Conservation (phyloP, 1,140 invertebrate genomes). For the Platorchestia sp. region DNA sequence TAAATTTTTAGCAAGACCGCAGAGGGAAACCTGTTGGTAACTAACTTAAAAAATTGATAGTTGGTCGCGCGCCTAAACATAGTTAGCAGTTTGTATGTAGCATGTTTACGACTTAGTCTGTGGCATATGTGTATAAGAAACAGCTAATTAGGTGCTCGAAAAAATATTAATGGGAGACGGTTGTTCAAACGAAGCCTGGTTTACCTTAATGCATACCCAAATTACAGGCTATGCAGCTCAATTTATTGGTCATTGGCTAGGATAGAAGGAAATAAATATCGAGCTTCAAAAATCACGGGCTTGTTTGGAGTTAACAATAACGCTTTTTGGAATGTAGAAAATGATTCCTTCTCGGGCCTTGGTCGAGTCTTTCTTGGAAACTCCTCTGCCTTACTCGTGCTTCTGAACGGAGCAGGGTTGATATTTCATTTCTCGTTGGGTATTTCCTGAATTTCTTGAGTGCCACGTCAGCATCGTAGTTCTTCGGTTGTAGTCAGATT, state of each 20-base stretch:
- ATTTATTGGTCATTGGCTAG: too few species aligned
- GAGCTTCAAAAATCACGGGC: background rate
- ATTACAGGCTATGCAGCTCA: too few species aligned
- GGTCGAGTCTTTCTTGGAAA: background rate
- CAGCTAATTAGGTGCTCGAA: background rate
- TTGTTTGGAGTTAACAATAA: too few species aligned
- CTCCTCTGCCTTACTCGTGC: background rate
- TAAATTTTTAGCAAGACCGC: background rate
- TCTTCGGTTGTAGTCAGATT: background rate
- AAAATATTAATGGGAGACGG: too few species aligned
- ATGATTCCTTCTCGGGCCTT: background rate
- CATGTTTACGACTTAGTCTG: background rate
- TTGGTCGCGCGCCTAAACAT: background rate
- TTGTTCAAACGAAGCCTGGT: background rate
- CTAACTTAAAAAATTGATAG: background rate
- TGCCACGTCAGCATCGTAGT: background rate
- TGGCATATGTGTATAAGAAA: background rate
- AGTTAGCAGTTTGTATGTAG: background rate
- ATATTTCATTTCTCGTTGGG: background rate
- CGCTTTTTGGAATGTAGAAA: background rate
- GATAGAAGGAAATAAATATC: background rate
- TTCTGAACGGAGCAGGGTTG: background rate
- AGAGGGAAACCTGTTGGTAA: too few species aligned
- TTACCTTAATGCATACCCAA: background rate
- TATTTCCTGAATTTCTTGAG: background rate